Evolutionary conservation across 2,797 vertebrate genomes (phyloP), one percentile per base, ranked within the genome.

Genomic region (Pogonophryne albipinna): DNA sequence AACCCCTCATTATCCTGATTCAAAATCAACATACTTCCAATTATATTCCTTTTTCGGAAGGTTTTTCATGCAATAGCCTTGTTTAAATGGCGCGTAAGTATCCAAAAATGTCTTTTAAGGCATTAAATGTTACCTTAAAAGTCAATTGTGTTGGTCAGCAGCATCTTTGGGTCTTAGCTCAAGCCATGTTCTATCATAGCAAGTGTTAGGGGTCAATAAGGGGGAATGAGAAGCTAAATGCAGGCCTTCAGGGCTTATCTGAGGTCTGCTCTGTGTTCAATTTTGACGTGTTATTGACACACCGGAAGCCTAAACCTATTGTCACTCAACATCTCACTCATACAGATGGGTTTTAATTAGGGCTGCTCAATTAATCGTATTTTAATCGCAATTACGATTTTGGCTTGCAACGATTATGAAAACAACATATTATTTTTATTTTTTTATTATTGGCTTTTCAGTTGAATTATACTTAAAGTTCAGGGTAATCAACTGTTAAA

Each of bases 231-330:
- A 11, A 10, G 9, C 23, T 51, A 10, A 45, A 8, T 19, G 47
- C 27, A 69, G 67, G 23, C 8, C 71, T 68, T 57, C 44, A 74
- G 64, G 71, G 61, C 59, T 62, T 10, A 57, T 74, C 68, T 55
- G 69, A 34, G 17, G 31, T 16, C 47, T 51, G 49, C 6, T 38
- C 15, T n/a, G 6, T 12, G 12, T 50, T 56, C 23, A n/a, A 34
- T 53, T 65, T 38, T 50, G 46, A 62, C 8, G 31, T 53, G 38
- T 71, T 65, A 34, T 0, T 12, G 31, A 60, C 23, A 20, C 66
- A 55, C 75, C 68, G 74, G 59, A 64, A 67, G 62, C 50, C 49
- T 3, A 1, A 4, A 4, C 27, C 13, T 6, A 1, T 10, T 16
- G 16, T 23, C 17, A 1, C 16, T 11, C 15, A 3, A 7, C 15